These are phyloP conservation scores for Ptychoptera contaminata DNA, from an alignment of 2,888 invertebrate genomes.

Conservation along the genomic window DNA sequence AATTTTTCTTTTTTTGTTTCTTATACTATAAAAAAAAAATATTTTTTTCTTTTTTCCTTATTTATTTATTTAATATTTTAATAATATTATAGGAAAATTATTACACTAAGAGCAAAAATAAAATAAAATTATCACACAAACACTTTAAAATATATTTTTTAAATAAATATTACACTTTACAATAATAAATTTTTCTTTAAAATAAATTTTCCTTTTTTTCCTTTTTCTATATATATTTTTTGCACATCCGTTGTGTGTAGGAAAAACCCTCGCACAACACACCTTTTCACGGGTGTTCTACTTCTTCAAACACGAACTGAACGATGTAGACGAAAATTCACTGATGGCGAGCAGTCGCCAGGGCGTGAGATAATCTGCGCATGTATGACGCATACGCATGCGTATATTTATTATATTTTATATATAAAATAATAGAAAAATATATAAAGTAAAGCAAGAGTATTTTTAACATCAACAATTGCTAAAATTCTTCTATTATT, in stretches of 20 bases:
- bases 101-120: no score
- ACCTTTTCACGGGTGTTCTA: slow-evolving; percentile 14
- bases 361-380: slow-evolving; percentile 6
- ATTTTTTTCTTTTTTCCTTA: background rate
- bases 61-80: background rate
- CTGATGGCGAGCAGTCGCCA: slow-evolving; percentile 7
- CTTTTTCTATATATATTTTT: background rate
- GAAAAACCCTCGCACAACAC: slow-evolving; percentile 15
- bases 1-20: slow-evolving; percentile 2
- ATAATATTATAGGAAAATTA: background rate
- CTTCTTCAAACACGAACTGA: slow-evolving; percentile 7
- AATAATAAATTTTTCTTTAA: background rate
- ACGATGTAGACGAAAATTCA: slow-evolving; percentile 5
- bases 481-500: background rate
- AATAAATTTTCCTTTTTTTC: background rate
- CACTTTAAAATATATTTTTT: background rate
- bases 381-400: slow-evolving; percentile 2
- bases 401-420: no score
- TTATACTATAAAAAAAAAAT: slow-evolving; percentile 5
- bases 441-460: slow-evolving; percentile 3
- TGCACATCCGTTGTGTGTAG: slow-evolving; percentile 12
- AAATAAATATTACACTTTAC: background rate
- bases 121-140: no score
- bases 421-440: background rate
- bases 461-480: background rate